Base-by-base conservation (phyloP, 2,113 vertebrate genomes). In the Sphaerodactylus townsendi region DNA sequence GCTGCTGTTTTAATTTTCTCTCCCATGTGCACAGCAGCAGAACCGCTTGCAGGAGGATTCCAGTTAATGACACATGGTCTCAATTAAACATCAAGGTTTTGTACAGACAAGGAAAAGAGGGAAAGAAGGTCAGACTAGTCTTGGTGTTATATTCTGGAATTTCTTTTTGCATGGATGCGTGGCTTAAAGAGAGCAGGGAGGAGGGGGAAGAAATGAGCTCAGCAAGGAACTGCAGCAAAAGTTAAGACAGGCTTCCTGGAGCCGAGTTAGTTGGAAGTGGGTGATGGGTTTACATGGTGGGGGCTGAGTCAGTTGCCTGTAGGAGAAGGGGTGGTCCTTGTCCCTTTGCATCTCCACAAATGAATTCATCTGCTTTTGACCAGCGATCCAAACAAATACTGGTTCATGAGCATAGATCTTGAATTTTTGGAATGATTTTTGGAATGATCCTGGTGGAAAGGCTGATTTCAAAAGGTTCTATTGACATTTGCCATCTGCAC, bases 51-150 rank as follows among this genome's bases (percentile, higher is more conserved):
- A 6, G 70, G 23, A 23, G 59, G 76, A 33, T 10, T 59, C 28
- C n/a, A 1, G 39, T 65, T 79, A 65, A 44, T 65, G 64, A 41
- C 50, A 71, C 68, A 81, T 59, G 79, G 79, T 81, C 79, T 35
- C 69, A 59, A 59, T 81, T 71, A 72, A 81, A 59, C 50, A 41
- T 59, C 79, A 71, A 81, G 66, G 46, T 56, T 70, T 70, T 81
- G 68, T 56, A 41, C 14, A 41, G 79, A 56, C 48, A 56, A 56
- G 25, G 46, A 23, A 50, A 15, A 81, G 33, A 56, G 48, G 35
- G 41, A 59, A 62, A 35, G 35, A 81, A 71, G 25, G 68, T 56
- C 66, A 70, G 35, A 81, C 56, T 59, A 59, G 37, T 72, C 37
- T 41, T 71, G 68, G 66, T 72, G 46, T 80, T 80, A 28, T 28